These are phyloP conservation scores for Spilogale gracilis DNA, from an alignment of 2,113 vertebrate genomes.

Conservation along the genomic window DNA sequence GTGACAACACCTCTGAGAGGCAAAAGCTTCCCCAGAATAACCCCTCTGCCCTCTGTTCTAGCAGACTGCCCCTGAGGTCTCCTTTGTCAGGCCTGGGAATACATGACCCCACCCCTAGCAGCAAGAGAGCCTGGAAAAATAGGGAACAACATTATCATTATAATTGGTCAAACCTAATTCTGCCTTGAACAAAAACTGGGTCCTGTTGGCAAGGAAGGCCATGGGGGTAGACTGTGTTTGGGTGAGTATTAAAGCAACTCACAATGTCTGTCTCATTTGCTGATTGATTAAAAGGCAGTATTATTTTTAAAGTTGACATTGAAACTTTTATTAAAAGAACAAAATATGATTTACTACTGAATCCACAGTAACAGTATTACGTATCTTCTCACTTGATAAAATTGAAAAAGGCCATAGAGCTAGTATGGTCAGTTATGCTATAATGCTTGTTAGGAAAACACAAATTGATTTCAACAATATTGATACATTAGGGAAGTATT, in stretches of 20 bases:
- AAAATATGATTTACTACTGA: background rate
- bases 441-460: constrained; percentile 50
- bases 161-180: background rate
- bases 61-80: background rate
- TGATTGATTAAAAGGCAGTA: background rate
- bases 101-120: background rate
- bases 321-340: background rate
- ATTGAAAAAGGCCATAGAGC: background rate
- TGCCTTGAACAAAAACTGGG: background rate
- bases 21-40: background rate
- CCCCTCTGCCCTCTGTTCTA: background rate
- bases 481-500: background rate
- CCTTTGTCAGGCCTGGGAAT: background rate
- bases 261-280: background rate
- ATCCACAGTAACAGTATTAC: background rate
- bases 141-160: background rate
- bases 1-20: background rate
- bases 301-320: background rate
- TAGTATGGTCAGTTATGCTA: background rate
- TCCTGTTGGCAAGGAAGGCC: background rate
- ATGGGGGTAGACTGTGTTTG: background rate
- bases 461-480: background rate
- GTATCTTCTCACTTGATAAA: background rate
- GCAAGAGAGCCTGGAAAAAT: background rate
- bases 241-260: background rate